Conservation (phyloP, 2,888 invertebrate species). For the Alloscopus bannaensis region DNA sequence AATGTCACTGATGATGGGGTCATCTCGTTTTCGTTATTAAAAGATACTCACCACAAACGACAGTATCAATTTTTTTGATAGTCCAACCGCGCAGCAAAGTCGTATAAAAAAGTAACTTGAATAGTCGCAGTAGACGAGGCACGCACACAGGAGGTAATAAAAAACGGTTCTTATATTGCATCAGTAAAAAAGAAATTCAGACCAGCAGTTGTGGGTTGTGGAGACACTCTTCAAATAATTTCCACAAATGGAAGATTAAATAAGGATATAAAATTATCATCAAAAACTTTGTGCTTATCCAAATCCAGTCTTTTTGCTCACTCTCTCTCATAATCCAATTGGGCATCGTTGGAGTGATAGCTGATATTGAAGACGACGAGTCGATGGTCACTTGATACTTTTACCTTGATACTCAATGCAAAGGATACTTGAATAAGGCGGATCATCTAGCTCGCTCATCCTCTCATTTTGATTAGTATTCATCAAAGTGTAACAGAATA, state of each 20-base stretch:
- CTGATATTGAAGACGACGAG: too few species aligned
- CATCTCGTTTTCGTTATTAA: conserved; percentile 37
- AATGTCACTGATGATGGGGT: conserved; percentile 52
- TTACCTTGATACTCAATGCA: too few species aligned
- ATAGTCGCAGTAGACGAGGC: conserved; percentile 9
- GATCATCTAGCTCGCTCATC: too few species aligned
- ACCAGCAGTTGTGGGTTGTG: too few species aligned
- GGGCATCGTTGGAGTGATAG: conserved; percentile 47
- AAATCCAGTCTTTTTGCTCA: conserved; percentile 25
- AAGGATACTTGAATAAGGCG: too few species aligned
- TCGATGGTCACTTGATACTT: too few species aligned
- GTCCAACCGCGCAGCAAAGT: not conserved
- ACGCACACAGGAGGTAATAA: conserved; percentile 22
- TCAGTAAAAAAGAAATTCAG: too few species aligned
- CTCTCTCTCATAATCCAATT: conserved; percentile 46
- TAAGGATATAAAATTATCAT: conserved; percentile 52
- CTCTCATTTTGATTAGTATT: conserved; percentile 36
- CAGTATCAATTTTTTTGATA: not conserved
- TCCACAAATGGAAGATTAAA: conserved; percentile 69
- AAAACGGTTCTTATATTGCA: conserved; percentile 23
- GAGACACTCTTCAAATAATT: conserved; percentile 63
- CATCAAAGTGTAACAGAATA: conserved; percentile 31
- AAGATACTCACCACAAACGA: not conserved
- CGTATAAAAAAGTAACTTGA: not conserved
- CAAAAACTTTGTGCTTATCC: too few species aligned